Percentiles rank a stretch among this genome's conserved stretches.
Evolutionary conservation across 2,888 invertebrate genomes (phyloP).

Genomic region (Sphaerophoria rueppellii): DNA sequence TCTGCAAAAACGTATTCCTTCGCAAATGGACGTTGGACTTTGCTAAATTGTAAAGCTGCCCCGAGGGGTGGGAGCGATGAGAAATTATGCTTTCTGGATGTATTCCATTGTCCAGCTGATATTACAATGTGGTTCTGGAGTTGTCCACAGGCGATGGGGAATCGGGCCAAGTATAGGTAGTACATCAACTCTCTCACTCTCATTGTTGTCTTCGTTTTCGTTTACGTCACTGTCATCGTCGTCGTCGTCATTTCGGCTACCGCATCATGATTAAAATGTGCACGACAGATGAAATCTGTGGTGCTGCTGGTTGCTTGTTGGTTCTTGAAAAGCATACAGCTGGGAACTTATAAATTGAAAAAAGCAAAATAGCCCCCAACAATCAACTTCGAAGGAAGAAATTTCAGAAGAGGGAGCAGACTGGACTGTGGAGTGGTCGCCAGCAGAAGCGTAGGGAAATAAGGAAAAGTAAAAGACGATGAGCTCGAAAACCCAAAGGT

Average conservation of each 20-base stretch:
- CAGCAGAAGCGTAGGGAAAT: too few relatives aligned
- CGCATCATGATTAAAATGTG: slow-evolving; percentile 67
- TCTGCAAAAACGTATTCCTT: slow-evolving; percentile 28
- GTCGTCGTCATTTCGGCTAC: slow-evolving; percentile 39
- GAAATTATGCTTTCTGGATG: slow-evolving; percentile 52
- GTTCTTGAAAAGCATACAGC: slow-evolving; percentile 36
- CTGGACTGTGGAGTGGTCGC: too few relatives aligned
- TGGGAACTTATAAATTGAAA: slow-evolving; percentile 14
- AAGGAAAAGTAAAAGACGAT: not conserved
- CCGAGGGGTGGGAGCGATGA: slow-evolving; percentile 24
- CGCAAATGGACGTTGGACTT: not conserved
- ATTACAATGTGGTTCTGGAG: slow-evolving; percentile 59
- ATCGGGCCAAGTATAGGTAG: too few relatives aligned
- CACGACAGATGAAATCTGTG: slow-evolving; percentile 52
- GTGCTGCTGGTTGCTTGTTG: slow-evolving; percentile 3
- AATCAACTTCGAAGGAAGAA: not conserved
- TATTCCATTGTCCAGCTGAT: slow-evolving; percentile 65
- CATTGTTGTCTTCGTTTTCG: too few relatives aligned
- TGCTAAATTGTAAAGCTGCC: slow-evolving; percentile 45
- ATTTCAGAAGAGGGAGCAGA: too few relatives aligned
- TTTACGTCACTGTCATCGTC: too few relatives aligned
- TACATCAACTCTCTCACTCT: slow-evolving; percentile 35
- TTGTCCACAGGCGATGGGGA: slow-evolving; percentile 49
- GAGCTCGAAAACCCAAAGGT: slow-evolving; percentile 16
- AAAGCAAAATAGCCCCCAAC: slow-evolving; percentile 39